Percentiles rank a stretch among this genome's conserved stretches.
Conservation (phyloP, 2,797 vertebrate species). For the Anabacerthia variegaticeps region DNA sequence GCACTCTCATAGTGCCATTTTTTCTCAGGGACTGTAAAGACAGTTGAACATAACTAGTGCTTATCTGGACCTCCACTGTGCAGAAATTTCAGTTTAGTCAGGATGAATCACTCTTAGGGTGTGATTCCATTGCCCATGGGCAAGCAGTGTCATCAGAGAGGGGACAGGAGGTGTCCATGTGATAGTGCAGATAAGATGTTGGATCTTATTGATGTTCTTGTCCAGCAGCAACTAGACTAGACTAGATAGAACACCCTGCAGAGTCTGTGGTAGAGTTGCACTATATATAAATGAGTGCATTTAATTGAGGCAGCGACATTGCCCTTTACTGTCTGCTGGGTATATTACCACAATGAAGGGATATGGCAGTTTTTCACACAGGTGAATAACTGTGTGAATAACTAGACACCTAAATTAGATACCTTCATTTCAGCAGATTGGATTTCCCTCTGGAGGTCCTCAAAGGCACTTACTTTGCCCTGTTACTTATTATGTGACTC, state of each 20-base stretch:
- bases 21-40: background rate
- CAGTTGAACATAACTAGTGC: background rate
- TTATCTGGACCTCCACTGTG: background rate
- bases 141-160: accelerated
- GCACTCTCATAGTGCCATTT: background rate
- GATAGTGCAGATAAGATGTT: background rate
- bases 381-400: background rate
- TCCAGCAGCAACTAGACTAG: background rate
- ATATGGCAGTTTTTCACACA: background rate
- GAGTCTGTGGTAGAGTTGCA: background rate
- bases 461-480: background rate
- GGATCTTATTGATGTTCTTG: background rate
- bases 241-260: background rate
- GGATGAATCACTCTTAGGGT: background rate
- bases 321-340: background rate
- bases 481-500: background rate
- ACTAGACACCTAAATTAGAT: background rate
- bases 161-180: background rate
- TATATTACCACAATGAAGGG: background rate
- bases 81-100: background rate
- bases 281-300: background rate
- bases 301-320: background rate
- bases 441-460: background rate
- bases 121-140: background rate
- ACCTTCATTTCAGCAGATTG: background rate